These are phyloP conservation scores for Drosophila seguyi DNA, from an alignment of 1,140 invertebrate species.

Conservation along the genomic window DNA sequence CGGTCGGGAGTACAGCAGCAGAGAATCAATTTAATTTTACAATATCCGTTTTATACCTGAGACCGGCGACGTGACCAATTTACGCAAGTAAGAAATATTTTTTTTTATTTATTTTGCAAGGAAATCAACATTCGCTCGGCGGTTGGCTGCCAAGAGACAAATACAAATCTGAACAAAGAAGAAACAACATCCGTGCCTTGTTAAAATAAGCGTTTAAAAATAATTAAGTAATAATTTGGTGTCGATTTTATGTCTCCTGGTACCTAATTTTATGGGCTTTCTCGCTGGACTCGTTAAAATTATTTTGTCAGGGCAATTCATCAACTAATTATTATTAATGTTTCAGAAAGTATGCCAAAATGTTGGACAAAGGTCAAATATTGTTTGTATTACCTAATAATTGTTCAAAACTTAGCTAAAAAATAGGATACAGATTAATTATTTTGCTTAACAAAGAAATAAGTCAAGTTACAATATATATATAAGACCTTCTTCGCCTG, in stretches of 20 bases:
- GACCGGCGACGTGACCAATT: slow-evolving; percentile 75
- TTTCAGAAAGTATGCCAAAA: too few species aligned
- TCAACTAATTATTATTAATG: neutral
- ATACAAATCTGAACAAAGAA: slow-evolving; percentile 4
- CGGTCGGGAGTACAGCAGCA: slow-evolving; percentile 6
- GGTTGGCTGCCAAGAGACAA: slow-evolving; percentile 10
- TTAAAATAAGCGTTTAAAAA: slow-evolving; percentile 62
- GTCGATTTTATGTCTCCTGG: slow-evolving; percentile 32
- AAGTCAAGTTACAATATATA: neutral
- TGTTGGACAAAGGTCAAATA: neutral
- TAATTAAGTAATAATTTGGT: slow-evolving; percentile 82
- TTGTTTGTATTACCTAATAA: neutral
- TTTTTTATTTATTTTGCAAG: slow-evolving; percentile 70
- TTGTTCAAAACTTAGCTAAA: neutral
- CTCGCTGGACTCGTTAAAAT: neutral
- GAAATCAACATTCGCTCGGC: slow-evolving; percentile 57
- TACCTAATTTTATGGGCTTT: slow-evolving; percentile 6
- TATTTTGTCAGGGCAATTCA: neutral
- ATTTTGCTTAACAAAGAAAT: neutral
- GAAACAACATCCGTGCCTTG: slow-evolving; percentile 41
- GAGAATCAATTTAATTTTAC: slow-evolving; percentile 80
- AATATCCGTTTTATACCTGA: slow-evolving; percentile 82
- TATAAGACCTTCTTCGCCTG: too few species aligned
- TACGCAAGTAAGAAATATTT: slow-evolving; percentile 78
- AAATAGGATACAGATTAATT: neutral